Base-by-base conservation (phyloP, 1,140 invertebrate species). In the Drosophila fuyamai region DNA sequence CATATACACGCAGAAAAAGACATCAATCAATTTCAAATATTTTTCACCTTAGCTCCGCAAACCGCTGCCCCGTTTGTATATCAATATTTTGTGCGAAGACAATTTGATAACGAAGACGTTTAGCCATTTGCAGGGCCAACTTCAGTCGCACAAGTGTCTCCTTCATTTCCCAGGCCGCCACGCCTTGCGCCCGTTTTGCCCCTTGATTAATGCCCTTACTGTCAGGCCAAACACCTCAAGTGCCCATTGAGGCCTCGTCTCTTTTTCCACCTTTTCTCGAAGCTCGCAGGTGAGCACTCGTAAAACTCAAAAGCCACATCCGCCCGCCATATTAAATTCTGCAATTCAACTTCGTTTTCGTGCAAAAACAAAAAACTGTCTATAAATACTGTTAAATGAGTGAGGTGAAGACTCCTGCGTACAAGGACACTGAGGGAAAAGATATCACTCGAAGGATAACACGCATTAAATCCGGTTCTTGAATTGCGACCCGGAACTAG, bases 341-440 rank as follows among this genome's bases (percentile, higher is more conserved):
- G 16, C 66, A 68, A 70, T 70, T 54, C 62, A 70, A 71, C 67
- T 71, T 71, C 44, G 65, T 71, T 71, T 71, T 71, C 67, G 53
- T 12, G 44, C 67, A 59, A 48, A 53, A 73, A 61, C 68, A 50
- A 67, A 68, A 77, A 81, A 80, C 67, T 68, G 79, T 82, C 79
- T 74, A 82, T 82, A 81, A 81, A 82, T 81, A 82, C 74, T 63
- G 62, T 74, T 82, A 55, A 82, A 70, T 79, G 56, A 79, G 60
- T 79, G 56, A 55, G 61, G 54, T 40, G 54, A 32, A 40, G 55
- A 14, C 55, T 51, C 32, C 40, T 54, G 62, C 36, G 27, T 46
- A 44, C 18, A 36, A 47, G 16, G 56, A 58, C 67, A 71, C 67
- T 50, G 29, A 16, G 12, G 8, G 5, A 18, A 56, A 53, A 14